These are phyloP conservation scores for Brachionus sp. DNA, from an alignment of 1,140 invertebrate genomes.

Conservation along the genomic window DNA sequence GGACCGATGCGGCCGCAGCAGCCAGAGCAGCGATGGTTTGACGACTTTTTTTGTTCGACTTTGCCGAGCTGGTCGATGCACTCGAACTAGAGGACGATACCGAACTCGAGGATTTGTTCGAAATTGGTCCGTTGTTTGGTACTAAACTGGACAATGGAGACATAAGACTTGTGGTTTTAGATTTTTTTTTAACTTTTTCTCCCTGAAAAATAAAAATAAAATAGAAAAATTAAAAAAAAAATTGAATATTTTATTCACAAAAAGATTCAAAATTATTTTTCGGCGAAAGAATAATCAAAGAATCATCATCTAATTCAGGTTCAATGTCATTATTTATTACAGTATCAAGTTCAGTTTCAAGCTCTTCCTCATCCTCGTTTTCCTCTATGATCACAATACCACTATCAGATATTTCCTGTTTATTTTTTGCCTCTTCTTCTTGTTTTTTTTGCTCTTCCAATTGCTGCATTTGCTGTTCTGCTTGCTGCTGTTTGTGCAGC, in stretches of 20 bases:
- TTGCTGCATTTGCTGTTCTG: no score
- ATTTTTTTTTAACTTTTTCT: constrained; percentile 11
- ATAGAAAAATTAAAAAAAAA: not conserved
- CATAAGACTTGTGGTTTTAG: not conserved
- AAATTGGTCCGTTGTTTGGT: not conserved
- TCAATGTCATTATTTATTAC: not conserved
- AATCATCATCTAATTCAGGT: constrained; percentile 5
- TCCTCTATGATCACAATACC: not conserved
- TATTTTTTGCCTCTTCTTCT: not conserved
- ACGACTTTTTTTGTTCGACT: not conserved
- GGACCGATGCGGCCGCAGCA: not conserved
- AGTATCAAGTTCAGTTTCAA: not conserved
- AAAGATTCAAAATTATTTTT: constrained; percentile 1
- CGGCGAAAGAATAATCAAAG: constrained; percentile 21
- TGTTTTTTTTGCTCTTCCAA: not conserved
- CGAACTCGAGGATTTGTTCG: not conserved
- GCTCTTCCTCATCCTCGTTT: not conserved
- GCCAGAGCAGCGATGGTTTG: constrained; percentile 36
- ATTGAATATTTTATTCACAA: not conserved
- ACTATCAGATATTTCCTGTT: not conserved
- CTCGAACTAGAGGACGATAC: not conserved
- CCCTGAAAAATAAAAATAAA: not conserved
- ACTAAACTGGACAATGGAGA: constrained; percentile 5
- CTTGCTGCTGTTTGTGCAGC: not conserved
- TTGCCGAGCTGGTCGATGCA: not conserved